Percentiles rank a stretch among this genome's conserved stretches.
These are phyloP conservation scores for Notolepis coatsorum DNA, from an alignment of 2,797 vertebrate species.

Conservation along the genomic window DNA sequence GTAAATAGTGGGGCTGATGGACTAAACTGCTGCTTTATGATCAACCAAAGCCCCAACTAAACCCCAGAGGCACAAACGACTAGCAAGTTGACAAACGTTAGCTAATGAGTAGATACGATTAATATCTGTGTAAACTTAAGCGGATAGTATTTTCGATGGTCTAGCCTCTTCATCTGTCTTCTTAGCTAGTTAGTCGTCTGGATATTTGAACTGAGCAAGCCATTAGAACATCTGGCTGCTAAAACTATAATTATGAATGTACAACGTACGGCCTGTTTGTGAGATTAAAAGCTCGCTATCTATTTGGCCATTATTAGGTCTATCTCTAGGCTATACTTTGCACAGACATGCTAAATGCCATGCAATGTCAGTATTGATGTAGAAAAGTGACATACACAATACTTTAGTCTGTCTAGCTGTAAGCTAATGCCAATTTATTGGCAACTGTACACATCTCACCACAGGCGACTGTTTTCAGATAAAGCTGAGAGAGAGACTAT, in stretches of 20 bases:
- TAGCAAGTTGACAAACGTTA: conserved; percentile 17
- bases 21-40: not conserved
- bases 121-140: conserved; percentile 53
- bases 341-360: conserved; percentile 7
- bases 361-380: not conserved
- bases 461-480: not conserved
- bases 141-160: no score
- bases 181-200: conserved; percentile 13
- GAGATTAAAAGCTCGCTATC: not conserved
- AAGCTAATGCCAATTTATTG: not conserved
- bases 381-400: not conserved
- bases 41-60: conserved; percentile 1
- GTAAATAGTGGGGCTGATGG: no score
- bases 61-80: not conserved
- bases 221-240: not conserved
- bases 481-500: not conserved
- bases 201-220: not conserved
- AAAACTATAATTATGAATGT: not conserved
- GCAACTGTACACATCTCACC: not conserved
- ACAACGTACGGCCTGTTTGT: not conserved
- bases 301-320: not conserved
- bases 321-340: conserved; percentile 4
- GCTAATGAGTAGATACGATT: conserved; percentile 56
- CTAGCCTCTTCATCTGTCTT: conserved; percentile 36
- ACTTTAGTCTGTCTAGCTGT: not conserved